A percentile compares a stretch with the other conserved stretches of the same genome.
These are phyloP conservation scores for Rhamnusium bicolor DNA, from an alignment of 2,888 invertebrate genomes.

Conservation along the genomic window DNA sequence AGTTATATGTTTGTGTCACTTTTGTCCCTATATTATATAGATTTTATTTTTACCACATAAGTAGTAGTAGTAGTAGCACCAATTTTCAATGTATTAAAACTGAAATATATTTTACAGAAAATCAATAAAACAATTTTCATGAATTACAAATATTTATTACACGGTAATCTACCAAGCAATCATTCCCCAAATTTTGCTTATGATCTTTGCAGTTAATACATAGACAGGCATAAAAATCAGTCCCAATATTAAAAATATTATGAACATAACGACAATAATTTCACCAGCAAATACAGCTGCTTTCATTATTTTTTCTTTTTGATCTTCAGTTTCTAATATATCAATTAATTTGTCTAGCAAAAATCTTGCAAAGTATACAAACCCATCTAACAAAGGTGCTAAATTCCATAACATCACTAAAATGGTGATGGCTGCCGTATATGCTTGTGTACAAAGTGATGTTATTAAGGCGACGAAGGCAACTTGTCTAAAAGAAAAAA, in stretches of 20 bases:
- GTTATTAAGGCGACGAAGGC: conserved; percentile 64
- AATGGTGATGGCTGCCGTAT: conserved; percentile 63
- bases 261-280: conserved; percentile 61
- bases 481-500: conserved; percentile 61
- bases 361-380: conserved; percentile 64
- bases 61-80: background rate
- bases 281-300: conserved; percentile 61
- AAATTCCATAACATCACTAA: conserved; percentile 64
- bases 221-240: conserved; percentile 65
- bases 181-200: conserved; percentile 58
- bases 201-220: conserved; percentile 54
- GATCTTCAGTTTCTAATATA: conserved; percentile 61
- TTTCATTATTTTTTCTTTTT: conserved; percentile 62
- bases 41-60: background rate
- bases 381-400: conserved; percentile 61
- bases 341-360: conserved; percentile 66
- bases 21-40: background rate
- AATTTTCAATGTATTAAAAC: background rate
- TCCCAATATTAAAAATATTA: conserved; percentile 64
- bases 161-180: conserved; percentile 51
- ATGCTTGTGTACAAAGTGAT: conserved; percentile 63
- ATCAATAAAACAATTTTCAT: conserved; percentile 2
- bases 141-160: background rate
- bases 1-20: background rate
- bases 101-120: background rate